A percentile compares a stretch with the other conserved stretches of the same genome.
These are phyloP conservation scores for Ranitomeya imitator DNA, from an alignment of 2,113 vertebrate species.

Conservation along the genomic window DNA sequence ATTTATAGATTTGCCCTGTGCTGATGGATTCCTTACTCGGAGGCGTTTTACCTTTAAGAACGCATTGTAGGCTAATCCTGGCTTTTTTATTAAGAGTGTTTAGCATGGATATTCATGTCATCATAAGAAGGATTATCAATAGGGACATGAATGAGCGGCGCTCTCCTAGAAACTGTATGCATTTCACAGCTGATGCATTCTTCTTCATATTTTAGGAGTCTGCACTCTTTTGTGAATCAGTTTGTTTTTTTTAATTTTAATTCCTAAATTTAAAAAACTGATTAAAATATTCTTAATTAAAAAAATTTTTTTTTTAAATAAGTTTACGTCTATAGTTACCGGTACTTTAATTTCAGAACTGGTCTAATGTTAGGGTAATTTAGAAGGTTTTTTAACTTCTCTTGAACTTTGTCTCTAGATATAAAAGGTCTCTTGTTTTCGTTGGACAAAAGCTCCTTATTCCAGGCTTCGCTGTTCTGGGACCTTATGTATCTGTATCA, in stretches of 20 bases:
- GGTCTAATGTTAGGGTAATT: neutral
- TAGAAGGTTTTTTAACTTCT: neutral
- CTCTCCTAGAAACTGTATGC: neutral
- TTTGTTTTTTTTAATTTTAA: neutral
- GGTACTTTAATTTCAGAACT: neutral
- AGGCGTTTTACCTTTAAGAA: neutral
- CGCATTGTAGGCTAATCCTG: constrained; percentile 51
- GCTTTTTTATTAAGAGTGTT: constrained; percentile 38
- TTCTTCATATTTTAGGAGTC: neutral
- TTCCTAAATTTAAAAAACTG: neutral
- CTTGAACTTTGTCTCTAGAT: neutral
- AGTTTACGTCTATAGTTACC: neutral
- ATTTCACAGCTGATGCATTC: neutral
- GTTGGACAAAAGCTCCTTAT: neutral
- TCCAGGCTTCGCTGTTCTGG: neutral
- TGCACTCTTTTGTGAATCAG: neutral
- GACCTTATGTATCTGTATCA: neutral
- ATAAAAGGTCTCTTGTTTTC: neutral
- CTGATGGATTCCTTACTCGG: neutral
- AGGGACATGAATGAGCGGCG: neutral
- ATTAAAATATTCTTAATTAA: neutral
- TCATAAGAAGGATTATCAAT: constrained; percentile 32
- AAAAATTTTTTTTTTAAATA: too few relatives aligned
- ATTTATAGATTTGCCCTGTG: neutral
- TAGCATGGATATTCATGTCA: constrained; percentile 48